Evolutionary conservation across 2,888 invertebrate species (phyloP).

Genomic region (Ormyrus pomaceus): DNA sequence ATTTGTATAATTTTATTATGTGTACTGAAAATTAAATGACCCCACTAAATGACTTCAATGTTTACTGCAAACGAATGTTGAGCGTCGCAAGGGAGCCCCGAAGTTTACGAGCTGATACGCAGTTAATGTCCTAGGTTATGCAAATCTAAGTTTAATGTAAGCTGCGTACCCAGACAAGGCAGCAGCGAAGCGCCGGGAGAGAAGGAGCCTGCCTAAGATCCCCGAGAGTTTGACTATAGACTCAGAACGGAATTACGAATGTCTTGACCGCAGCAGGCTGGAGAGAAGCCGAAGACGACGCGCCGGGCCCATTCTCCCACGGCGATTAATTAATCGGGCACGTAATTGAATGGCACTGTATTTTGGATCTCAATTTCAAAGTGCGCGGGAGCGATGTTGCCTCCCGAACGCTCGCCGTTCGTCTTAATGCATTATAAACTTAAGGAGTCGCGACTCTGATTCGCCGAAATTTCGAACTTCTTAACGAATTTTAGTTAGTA

Average conservation of each 20-base stretch:
- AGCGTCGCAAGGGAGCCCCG: no score
- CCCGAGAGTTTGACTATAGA: constrained; percentile 29
- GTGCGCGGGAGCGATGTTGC: constrained; percentile 15
- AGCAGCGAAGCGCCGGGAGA: neutral
- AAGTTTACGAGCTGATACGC: neutral
- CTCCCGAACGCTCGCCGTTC: neutral
- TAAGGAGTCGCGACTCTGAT: neutral
- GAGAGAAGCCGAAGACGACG: neutral
- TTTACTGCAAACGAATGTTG: no score
- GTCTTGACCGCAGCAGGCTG: constrained; percentile 46
- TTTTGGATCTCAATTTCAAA: constrained; percentile 60
- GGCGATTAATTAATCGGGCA: constrained; percentile 68
- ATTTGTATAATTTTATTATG: no score
- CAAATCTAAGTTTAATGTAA: constrained; percentile 44
- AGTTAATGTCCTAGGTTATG: constrained; percentile 27
- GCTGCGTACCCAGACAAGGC: neutral
- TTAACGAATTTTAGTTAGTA: no score
- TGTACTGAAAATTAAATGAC: neutral
- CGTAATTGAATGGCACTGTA: constrained; percentile 71
- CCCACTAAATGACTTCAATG: no score
- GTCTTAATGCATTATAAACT: constrained; percentile 27
- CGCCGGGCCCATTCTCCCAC: constrained; percentile 49
- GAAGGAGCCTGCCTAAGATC: neutral
- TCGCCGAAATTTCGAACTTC: no score
- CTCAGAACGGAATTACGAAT: constrained; percentile 48